Evolutionary conservation across 2,888 invertebrate genomes (phyloP), one percentile per base, ranked within the genome.

Genomic region (Diabrotica balteata): DNA sequence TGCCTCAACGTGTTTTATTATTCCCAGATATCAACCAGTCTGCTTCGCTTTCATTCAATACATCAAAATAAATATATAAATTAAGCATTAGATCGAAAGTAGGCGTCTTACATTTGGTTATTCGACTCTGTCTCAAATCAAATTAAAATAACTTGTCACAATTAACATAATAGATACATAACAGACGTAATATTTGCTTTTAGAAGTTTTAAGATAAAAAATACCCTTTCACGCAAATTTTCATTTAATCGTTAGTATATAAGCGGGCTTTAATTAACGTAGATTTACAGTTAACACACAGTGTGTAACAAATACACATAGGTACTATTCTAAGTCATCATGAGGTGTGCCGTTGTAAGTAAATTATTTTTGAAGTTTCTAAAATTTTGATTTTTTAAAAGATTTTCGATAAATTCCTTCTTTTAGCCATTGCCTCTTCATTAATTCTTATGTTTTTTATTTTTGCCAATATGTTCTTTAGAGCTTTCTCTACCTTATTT

Each of bases 301-400:
- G 43, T 58, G 69, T 69, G 65, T 64, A 73, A 68, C 66, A 71
- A 69, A 58, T 68, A 73, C 68, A 70, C 66, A 74, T 67, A 67
- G 59, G 66, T 66, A 63, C 63, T 65, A 59, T 60, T 55, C 50
- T 67, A 47, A 22, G n/a, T 50, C 11, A 77, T 72, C 72, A 81
- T 81, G 80, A 75, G 75, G 61, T 66, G 74, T 71, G 69, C 69
- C 70, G 68, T 77, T 54, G 81, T 81, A 75, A 80, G 81, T 80
- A 52, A 53, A 3, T 32, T 32, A 9, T 53, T 9, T 8, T 53
- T 53, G 17, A 17, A 17, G 17, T 17, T 17, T 17, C 17, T 53
- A 7, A 8, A 46, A 4, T 32, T 32, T 32, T 32, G 32, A 32
- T 32, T 32, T 32, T n/a, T 32, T 32, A 5, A 32, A 5, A 32